Percentiles rank a stretch among this genome's conserved stretches.
These are phyloP conservation scores for Leptodactylus fallax DNA, from an alignment of 2,797 vertebrate species.

Conservation along the genomic window DNA sequence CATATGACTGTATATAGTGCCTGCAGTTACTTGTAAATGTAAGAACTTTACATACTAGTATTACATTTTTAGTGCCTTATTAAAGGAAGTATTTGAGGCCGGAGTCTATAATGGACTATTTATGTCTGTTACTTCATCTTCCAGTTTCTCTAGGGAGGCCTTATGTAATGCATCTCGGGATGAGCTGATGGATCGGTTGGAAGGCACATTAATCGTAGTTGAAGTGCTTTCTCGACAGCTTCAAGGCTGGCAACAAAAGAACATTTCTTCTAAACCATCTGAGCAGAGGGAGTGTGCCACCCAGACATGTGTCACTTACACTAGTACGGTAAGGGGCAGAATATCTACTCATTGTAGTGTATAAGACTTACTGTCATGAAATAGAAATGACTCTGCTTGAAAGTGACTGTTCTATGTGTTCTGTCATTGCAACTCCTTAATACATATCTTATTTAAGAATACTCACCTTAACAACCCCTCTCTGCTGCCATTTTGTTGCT, in stretches of 20 bases:
- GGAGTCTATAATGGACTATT: no score
- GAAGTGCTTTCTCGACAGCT: conserved; percentile 87
- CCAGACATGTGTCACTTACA: conserved; percentile 83
- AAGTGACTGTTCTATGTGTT: no score
- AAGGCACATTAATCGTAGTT: conserved; percentile 85
- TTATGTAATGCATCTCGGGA: conserved; percentile 77
- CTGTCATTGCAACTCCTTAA: not conserved
- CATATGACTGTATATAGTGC: no score
- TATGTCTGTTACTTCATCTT: conserved; percentile 1
- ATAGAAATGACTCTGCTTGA: no score
- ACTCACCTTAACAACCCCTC: no score
- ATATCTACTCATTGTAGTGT: not conserved
- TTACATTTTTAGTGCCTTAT: no score
- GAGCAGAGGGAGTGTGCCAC: conserved; percentile 79
- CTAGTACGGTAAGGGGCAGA: conserved; percentile 76
- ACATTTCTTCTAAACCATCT: conserved; percentile 70
- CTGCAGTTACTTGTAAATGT: no score
- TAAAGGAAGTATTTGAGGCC: no score
- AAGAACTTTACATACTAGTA: no score
- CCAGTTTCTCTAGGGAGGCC: conserved; percentile 79
- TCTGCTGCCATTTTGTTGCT: no score
- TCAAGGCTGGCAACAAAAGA: conserved; percentile 70
- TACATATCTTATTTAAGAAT: not conserved
- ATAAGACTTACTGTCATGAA: not conserved
- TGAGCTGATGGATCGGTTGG: conserved; percentile 86